Percentiles rank a stretch among this genome's conserved stretches.
Evolutionary conservation across 2,113 vertebrate genomes (phyloP).

Genomic region (Aldabrachelys gigantea): DNA sequence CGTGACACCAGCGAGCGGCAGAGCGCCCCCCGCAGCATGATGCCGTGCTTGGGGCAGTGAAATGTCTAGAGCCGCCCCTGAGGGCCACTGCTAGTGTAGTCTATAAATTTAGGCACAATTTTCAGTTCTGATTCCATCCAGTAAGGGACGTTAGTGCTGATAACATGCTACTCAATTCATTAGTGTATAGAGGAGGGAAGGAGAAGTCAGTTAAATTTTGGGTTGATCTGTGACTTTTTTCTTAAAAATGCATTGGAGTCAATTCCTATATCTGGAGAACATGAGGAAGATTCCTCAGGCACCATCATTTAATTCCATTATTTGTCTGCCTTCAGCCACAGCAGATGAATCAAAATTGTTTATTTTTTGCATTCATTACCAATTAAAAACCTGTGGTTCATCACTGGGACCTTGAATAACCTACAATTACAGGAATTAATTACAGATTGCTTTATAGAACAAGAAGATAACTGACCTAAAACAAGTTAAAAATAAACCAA

Average conservation of each 20-base stretch:
- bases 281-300: neutral
- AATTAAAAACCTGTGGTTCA: neutral
- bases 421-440: neutral
- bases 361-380: neutral
- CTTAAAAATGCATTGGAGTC: neutral
- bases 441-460: neutral
- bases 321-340: neutral
- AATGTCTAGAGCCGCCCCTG: too few relatives aligned
- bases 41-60: too few relatives aligned
- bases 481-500: neutral
- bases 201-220: neutral
- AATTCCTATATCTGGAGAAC: neutral
- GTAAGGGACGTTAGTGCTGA: neutral
- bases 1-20: too few relatives aligned
- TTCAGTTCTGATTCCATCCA: neutral
- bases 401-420: neutral
- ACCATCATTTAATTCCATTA: neutral
- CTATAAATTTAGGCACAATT: neutral
- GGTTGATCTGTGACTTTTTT: neutral
- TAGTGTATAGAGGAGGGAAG: rapidly evolving
- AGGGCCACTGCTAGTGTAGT: neutral
- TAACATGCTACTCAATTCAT: neutral
- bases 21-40: too few relatives aligned
- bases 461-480: neutral
- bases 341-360: neutral